These are phyloP conservation scores for Lasioglossum figueresi DNA, from an alignment of 2,888 invertebrate genomes.

Conservation along the genomic window DNA sequence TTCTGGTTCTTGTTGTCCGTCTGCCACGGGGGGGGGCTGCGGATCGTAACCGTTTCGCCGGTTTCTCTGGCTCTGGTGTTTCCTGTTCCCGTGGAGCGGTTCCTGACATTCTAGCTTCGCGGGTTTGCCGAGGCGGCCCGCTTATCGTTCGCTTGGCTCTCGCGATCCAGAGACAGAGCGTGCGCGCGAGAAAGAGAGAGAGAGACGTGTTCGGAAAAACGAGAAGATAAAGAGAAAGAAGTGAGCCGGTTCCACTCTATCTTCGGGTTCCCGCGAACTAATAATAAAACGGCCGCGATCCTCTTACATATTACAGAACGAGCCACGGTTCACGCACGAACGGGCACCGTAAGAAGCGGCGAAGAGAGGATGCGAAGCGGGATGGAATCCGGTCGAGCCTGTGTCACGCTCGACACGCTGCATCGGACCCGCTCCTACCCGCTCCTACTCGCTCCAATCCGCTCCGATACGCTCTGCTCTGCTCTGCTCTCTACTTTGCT, in stretches of 20 bases:
- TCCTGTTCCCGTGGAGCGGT: not conserved
- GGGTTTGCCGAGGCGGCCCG: not conserved
- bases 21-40: not conserved
- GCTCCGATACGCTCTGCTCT: not conserved
- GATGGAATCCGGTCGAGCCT: slow-evolving; percentile 75
- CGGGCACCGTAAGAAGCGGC: slow-evolving; percentile 67
- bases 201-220: not conserved
- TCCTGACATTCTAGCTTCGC: not conserved
- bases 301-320: slow-evolving; percentile 61
- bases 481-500: not conserved
- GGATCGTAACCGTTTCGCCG: slow-evolving; percentile 2
- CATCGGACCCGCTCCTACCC: slow-evolving; percentile 35
- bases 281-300: slow-evolving; percentile 74
- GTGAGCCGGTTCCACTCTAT: slow-evolving; percentile 23
- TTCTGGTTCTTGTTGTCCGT: not conserved
- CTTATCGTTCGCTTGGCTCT: slow-evolving; percentile 9
- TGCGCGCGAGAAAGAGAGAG: too few species aligned
- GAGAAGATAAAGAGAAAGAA: not conserved
- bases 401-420: slow-evolving; percentile 64
- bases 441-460: not conserved
- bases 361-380: slow-evolving; percentile 44
- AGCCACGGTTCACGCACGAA: slow-evolving; percentile 75
- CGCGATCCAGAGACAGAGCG: not conserved
- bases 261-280: slow-evolving; percentile 58
- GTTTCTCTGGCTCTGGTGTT: not conserved